A percentile compares a stretch with the other conserved stretches of the same genome.
These are phyloP conservation scores for Mesoclemmys tuberculata DNA, from an alignment of 2,113 vertebrate genomes.

Conservation along the genomic window DNA sequence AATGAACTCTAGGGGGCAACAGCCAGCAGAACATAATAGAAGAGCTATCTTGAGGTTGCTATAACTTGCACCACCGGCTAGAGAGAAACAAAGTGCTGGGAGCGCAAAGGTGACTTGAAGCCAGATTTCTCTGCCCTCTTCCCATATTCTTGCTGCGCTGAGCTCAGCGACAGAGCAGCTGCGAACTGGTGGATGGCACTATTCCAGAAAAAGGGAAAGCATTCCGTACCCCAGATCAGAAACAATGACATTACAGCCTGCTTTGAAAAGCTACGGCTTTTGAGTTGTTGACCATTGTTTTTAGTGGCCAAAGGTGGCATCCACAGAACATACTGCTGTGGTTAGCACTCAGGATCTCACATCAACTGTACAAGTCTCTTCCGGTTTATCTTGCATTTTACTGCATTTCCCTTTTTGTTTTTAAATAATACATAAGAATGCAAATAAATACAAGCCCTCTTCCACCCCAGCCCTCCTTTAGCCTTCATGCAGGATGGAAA, in stretches of 20 bases:
- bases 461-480: background rate
- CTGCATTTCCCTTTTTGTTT: background rate
- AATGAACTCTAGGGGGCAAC: background rate
- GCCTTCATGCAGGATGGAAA: background rate
- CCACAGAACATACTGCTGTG: background rate
- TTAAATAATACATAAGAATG: background rate
- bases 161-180: background rate
- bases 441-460: background rate
- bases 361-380: background rate
- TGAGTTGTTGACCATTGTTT: background rate
- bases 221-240: background rate
- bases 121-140: background rate
- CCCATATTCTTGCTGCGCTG: background rate
- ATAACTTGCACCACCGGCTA: background rate
- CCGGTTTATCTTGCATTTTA: background rate
- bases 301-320: background rate
- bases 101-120: background rate
- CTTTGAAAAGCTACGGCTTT: background rate
- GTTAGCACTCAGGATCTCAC: accelerated
- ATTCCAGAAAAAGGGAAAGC: background rate
- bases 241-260: accelerated
- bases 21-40: background rate
- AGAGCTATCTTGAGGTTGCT: background rate
- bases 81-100: background rate
- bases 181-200: too few relatives aligned